A percentile compares a stretch with the other conserved stretches of the same genome.
These are phyloP conservation scores for Corythornis cristatus DNA, from an alignment of 2,113 vertebrate genomes.

Conservation along the genomic window DNA sequence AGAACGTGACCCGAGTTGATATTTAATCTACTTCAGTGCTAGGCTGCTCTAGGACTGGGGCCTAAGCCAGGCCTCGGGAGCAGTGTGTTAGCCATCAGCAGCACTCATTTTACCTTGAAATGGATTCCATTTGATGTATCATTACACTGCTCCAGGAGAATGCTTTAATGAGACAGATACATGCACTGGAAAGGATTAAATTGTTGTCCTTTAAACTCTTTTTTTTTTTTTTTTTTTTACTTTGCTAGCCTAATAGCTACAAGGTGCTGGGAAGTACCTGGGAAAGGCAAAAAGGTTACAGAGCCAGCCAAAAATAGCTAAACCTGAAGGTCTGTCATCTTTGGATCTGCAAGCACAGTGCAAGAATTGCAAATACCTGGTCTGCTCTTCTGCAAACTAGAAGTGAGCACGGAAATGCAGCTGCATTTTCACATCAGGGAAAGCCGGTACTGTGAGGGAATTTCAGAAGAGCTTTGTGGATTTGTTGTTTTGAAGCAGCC, in stretches of 20 bases:
- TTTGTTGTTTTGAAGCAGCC: not conserved
- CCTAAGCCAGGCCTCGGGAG: slow-evolving; percentile 61
- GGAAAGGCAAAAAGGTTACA: slow-evolving; percentile 40
- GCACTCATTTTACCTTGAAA: slow-evolving; percentile 57
- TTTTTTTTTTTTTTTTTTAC: not conserved
- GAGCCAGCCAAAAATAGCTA: not conserved
- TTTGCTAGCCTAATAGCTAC: slow-evolving; percentile 44
- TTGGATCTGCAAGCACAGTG: not conserved
- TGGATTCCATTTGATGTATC: slow-evolving; percentile 63
- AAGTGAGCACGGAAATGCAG: not conserved
- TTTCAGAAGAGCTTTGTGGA: accelerated
- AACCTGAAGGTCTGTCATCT: not conserved
- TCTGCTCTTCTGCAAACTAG: accelerated
- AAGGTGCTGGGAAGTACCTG: slow-evolving; percentile 55
- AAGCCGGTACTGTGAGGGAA: accelerated
- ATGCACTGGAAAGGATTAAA: slow-evolving; percentile 68
- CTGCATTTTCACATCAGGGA: not conserved
- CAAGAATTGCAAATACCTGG: not conserved
- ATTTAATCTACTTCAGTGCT: slow-evolving; percentile 80
- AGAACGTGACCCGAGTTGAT: slow-evolving; percentile 75
- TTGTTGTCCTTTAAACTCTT: slow-evolving; percentile 50
- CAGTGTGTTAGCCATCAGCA: slow-evolving; percentile 53
- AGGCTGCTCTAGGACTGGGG: slow-evolving; percentile 65
- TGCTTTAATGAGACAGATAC: slow-evolving; percentile 73
- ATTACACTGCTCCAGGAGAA: slow-evolving; percentile 68